Evolutionary conservation across 2,797 vertebrate genomes (phyloP).

Genomic region (Cynopterus sphinx): DNA sequence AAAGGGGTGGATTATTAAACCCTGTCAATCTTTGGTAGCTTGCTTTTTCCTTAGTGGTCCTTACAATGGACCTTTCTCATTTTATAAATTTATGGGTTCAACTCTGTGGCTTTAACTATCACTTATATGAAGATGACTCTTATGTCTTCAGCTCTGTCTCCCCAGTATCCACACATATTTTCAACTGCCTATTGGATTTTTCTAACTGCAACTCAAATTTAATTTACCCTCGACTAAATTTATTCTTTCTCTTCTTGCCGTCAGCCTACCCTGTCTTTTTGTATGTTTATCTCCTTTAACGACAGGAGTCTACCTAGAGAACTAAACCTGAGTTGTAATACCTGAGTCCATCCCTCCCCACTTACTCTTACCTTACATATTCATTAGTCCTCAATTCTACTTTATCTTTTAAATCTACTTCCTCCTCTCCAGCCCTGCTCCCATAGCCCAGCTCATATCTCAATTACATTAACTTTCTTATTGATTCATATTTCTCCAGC

Average conservation of each 20-base stretch:
- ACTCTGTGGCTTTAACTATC: background rate
- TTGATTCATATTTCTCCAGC: background rate
- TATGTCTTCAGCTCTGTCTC: background rate
- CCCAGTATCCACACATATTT: background rate
- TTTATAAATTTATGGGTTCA: background rate
- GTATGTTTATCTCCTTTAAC: background rate
- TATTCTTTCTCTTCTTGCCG: background rate
- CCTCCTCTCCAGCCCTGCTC: background rate
- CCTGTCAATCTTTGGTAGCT: background rate
- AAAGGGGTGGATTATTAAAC: background rate
- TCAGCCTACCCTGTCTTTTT: background rate
- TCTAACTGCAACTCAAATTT: conserved; percentile 11
- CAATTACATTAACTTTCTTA: background rate
- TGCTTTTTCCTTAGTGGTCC: background rate
- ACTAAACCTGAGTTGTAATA: background rate
- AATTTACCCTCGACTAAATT: conserved; percentile 6
- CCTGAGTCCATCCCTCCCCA: background rate
- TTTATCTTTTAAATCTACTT: conserved; percentile 19
- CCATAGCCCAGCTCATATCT: background rate
- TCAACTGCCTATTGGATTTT: background rate
- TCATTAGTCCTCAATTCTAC: background rate
- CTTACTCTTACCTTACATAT: conserved; percentile 24
- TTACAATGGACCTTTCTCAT: conserved; percentile 15
- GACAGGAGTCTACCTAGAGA: background rate
- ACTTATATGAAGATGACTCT: background rate